A percentile compares a stretch with the other conserved stretches of the same genome.
Conservation (phyloP, 2,113 vertebrate genomes). For the Corapipo altera region DNA sequence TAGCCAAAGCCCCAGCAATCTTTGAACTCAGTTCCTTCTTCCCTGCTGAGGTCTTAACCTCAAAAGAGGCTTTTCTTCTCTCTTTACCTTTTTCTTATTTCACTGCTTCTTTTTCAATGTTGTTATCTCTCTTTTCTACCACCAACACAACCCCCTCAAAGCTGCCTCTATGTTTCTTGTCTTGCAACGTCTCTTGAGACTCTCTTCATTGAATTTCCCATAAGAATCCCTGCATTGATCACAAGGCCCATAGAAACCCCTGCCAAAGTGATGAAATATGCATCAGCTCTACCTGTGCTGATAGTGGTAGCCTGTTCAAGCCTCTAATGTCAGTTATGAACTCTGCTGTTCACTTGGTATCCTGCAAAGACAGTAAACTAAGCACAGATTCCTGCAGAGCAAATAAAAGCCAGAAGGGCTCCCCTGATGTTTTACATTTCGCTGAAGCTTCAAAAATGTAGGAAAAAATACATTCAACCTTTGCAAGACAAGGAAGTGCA, state of each 20-base stretch:
- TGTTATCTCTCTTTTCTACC: slow-evolving; percentile 1
- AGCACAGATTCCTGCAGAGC: not conserved
- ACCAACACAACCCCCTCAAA: not conserved
- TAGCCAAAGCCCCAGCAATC: not conserved
- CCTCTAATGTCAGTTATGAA: not conserved
- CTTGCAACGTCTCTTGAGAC: not conserved
- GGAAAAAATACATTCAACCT: not conserved
- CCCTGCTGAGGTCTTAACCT: not conserved
- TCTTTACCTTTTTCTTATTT: not conserved
- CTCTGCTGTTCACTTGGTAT: not conserved
- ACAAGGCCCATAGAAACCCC: not conserved
- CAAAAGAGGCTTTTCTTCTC: not conserved
- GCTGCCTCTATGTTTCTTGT: not conserved
- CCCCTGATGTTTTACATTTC: not conserved
- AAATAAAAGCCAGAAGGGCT: slow-evolving; percentile 25
- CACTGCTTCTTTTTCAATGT: not conserved
- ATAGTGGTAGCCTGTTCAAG: not conserved
- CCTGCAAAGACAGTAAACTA: slow-evolving; percentile 10
- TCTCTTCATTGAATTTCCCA: slow-evolving; percentile 5
- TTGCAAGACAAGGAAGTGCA: not conserved
- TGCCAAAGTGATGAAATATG: slow-evolving; percentile 33
- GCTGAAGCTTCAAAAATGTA: not conserved
- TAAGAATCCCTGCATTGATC: not conserved
- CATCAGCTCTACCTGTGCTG: not conserved
- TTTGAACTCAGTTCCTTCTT: not conserved